Conservation (phyloP, 1,140 invertebrate species). For the Bombyx mandarina region DNA sequence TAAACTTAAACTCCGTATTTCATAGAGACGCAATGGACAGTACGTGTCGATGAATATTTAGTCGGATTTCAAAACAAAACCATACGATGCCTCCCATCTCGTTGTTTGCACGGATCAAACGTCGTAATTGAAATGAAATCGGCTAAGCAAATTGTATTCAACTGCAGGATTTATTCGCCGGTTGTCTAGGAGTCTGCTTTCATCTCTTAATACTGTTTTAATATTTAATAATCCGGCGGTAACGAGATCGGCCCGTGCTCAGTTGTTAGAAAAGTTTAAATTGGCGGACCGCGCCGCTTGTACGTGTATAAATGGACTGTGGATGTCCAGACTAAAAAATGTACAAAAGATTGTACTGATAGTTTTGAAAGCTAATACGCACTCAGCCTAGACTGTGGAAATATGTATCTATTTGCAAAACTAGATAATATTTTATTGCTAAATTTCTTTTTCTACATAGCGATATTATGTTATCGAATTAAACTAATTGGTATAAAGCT, state of each 20-base stretch:
- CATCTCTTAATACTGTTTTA: conserved; percentile 57
- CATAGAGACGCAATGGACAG: conserved; percentile 39
- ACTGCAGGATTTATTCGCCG: conserved; percentile 33
- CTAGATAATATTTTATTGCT: no score
- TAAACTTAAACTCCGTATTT: conserved; percentile 47
- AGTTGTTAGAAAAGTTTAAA: conserved; percentile 58
- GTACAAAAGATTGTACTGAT: not conserved
- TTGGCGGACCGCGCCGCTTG: conserved; percentile 23
- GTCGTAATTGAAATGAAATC: conserved; percentile 28
- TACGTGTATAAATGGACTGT: not conserved
- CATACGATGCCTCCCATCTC: conserved; percentile 4
- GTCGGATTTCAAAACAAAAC: conserved; percentile 4
- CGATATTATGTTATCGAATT: no score
- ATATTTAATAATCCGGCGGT: conserved; percentile 67
- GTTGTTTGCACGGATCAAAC: conserved; percentile 12
- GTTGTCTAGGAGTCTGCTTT: conserved; percentile 57
- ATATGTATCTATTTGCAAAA: no score
- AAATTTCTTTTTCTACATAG: no score
- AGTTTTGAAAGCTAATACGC: no score
- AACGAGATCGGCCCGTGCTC: conserved; percentile 46
- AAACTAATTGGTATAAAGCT: no score
- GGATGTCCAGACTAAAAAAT: not conserved
- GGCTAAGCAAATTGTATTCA: conserved; percentile 51
- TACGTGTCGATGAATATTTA: conserved; percentile 54
- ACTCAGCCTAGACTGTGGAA: no score